Base-by-base conservation (phyloP, 2,888 invertebrate genomes). In the Tenthredo amoena region DNA sequence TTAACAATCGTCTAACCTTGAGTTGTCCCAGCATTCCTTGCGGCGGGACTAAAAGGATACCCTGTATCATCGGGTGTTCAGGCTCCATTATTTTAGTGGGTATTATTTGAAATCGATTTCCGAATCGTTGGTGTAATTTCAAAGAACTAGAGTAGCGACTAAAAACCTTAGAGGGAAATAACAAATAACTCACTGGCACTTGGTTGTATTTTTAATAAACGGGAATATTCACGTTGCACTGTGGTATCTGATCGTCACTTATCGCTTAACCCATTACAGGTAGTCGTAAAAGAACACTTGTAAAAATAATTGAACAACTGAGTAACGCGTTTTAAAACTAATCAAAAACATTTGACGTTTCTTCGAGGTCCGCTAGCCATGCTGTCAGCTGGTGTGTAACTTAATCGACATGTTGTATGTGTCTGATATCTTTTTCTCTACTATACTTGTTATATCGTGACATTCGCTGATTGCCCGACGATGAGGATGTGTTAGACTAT, bases 11-110 rank as follows among this genome's bases (percentile, higher is more conserved):
- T 94, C 96, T 95, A 89, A 97, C 96, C 94, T 97, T 96, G 94
- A 97, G 95, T 92, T 96, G 96, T 91, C 96, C 95, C 90, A 96
- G 95, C 93, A 95, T 96, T 93, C 96, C 96, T 92, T 95, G 96
- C 89, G 97, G 96, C 92, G 97, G 97, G 94, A 97, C 95, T 92
- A 97, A 95, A 91, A 98, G 95, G 94, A 95, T 96, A 92, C 98
- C 98, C 93, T 96, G 95, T 92, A 96, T 95, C 90, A 97, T 95
- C 92, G 96, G 96, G 93, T 96, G 96, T 94, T 97, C 96, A 92
- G 95, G 95, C 93, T 97, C 96, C 97, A 97, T 97, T 89, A 90
- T 81, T 55, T 26, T 9, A n/a, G 55, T 55, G 55, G n/a, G 7
- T n/a, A 55, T 55, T 55, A 55, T 55, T 7, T 0, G n/a, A n/a